Evolutionary conservation across 2,113 vertebrate species (phyloP).

Genomic region (Scolopax mira): DNA sequence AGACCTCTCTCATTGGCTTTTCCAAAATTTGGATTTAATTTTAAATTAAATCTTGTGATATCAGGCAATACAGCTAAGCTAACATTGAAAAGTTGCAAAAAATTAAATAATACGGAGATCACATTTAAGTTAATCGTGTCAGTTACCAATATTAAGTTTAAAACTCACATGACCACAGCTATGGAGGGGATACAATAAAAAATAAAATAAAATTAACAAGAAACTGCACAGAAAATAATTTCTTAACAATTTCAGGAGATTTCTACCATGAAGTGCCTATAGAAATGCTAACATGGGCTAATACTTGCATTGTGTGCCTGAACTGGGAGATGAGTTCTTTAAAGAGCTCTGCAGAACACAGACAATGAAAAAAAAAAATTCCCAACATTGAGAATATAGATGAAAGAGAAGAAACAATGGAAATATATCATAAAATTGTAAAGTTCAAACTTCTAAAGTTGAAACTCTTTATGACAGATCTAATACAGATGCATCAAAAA

Average conservation of each 20-base stretch:
- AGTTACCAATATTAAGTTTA: not conserved
- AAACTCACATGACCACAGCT: not conserved
- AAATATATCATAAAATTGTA: not conserved
- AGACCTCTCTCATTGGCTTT: not conserved
- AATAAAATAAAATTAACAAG: not conserved
- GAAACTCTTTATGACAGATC: not conserved
- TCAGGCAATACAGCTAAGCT: not conserved
- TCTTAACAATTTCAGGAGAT: not conserved
- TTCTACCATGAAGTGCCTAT: fast-evolving
- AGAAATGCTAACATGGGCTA: not conserved
- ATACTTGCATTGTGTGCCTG: not conserved
- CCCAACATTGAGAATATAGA: not conserved
- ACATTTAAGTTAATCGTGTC: not conserved
- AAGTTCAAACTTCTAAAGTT: not conserved
- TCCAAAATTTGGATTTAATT: not conserved
- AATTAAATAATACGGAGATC: not conserved
- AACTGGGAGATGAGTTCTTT: not conserved
- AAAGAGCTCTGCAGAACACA: not conserved
- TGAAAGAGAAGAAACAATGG: not conserved
- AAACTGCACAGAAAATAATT: not conserved
- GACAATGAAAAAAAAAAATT: not conserved
- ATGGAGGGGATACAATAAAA: not conserved
- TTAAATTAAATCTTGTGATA: not conserved
- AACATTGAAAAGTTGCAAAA: not conserved
- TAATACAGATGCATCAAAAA: not conserved